Evolutionary conservation across 2,888 invertebrate species (phyloP), one percentile per base, ranked within the genome.

Genomic region (Clivina fossor): DNA sequence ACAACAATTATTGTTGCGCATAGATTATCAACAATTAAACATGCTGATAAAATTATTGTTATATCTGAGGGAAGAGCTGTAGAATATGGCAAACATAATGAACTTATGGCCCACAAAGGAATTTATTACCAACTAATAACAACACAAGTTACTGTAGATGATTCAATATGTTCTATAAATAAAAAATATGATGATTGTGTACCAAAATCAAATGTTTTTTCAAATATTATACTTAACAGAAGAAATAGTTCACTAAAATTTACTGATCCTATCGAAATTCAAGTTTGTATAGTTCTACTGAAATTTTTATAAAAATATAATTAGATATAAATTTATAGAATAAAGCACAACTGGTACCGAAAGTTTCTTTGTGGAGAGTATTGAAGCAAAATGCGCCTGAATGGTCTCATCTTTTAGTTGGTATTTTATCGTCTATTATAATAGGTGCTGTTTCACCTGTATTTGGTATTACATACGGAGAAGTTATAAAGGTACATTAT

Each of bases 1-100:
- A 90, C 90, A 0, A 90, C 90, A 0, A 78, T 90, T 7, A 86
- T 90, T 18, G 85, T 90, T 7, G 90, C 90, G 0, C 90, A 90
- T 69, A 78, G 89, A 47, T 74, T 90, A 13, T 82, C 87, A 0
- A 89, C 89, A 0, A 87, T 90, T 50, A 76, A 85, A 56, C 80
- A 82, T 58, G 89, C 87, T 0, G 84, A 88, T 67, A 76, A 82
- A 60, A 89, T 90, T 64, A 79, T 87, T 57, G 88, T 88, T 0
- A 78, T 90, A 57, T 80, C 83, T 58, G 76, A 80, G 44, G 90
- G 90, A 0, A 64, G 72, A 44, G 82, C 87, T 0, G 80, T 85
- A 0, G 90, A 90, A 68, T 73, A 77, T 59, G 90, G 90, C 3
- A 84, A 80, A 22, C 89, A 90, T 64, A 75, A 80, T 0, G 81